Base-by-base conservation (phyloP, 92 coral and sea anemone genomes). In the Porites cylindrica region DNA sequence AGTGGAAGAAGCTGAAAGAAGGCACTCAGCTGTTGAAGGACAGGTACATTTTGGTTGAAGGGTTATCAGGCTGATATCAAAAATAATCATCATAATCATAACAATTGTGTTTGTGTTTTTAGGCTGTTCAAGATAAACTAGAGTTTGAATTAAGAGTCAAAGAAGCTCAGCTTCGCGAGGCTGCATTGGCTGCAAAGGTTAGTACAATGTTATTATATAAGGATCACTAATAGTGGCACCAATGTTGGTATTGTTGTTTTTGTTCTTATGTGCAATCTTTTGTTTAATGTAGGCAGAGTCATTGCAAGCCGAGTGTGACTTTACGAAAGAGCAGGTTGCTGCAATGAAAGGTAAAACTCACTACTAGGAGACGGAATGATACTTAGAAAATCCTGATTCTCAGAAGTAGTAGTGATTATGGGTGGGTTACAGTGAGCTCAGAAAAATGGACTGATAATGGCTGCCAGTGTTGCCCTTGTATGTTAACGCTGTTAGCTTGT, bases 261-360 rank as follows among this genome's bases (percentile, higher is more conserved):
- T 14, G 7, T 5, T 8, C 66, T 56, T 8, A 1, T 9, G n/a
- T 29, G 4, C n/a, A 12, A 1, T 67, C 11, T 75, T 66, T n/a
- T 59, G 18, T 77, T 78, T 87, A 19, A 1, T 32, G 43, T 84
- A 97, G 99, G 88, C 94, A 56, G 98, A 97, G 71, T 92, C 99
- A 56, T 85, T 97, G 32, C 95, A 97, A 91, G 99, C 98, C 23
- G 98, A 97, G 65, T 95, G 97, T 81, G 99, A 97, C 71, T 95
- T 95, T 82, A 94, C 96, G 20, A 97, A 95, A 84, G 94, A 97
- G 66, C 99, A 97, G 73, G 87, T 97, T 8, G 64, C 92, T 1
- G 94, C 99, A 51, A 97, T 97, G 99, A 96, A 96, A 95, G 97
- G 99, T 97, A 80, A 72, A 63, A 4, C 21, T 10, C 8, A 1